Evolutionary conservation across 1,140 invertebrate genomes (phyloP), one percentile per base, ranked within the genome.

Genomic region (Euwallacea fornicatus): DNA sequence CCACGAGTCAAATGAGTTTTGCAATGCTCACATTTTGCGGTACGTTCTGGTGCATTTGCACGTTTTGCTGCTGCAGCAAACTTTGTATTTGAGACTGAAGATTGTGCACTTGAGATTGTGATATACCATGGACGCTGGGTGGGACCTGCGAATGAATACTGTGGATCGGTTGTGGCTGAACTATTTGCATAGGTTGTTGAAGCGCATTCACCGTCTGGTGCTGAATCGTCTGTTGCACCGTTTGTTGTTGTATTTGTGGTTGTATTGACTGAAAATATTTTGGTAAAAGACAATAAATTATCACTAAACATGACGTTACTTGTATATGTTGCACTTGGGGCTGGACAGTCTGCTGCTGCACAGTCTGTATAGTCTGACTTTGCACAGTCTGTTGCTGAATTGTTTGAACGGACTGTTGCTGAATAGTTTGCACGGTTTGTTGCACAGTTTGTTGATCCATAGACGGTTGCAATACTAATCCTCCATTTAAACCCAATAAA

Each of bases 301-400:
- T 2, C 15, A 7, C 13, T 46, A 16, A 15, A 63, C 21, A 33
- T 33, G 21, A 33, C 21, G 21, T 33, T 47, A 72, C 70, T 44
- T 80, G 79, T 53, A 77, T 70, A 54, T 78, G 75, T 67, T 78
- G 78, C 9, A 79, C 66, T 62, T 80, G 79, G 50, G 78, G 79
- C 55, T 81, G 79, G 9, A 81, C 78, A 21, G 78, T 80, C 73
- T 81, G 80, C 63, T 80, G 79, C 63, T 81, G 80, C 7, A 81
- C 80, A 9, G 79, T 80, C 55, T 81, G 79, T 61, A 82, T 80
- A 7, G 79, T 81, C 70, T 81, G 81, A 42, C 75, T 76, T 60
- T 81, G 81, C 6, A 81, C 81, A 7, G 79, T 82, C 73, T 82
- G 81, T 60, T 81, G 80, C 63, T 81, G 80, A 44, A 81, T 81